Conservation (phyloP, 2,797 vertebrate genomes). For the Tragopan temminckii region DNA sequence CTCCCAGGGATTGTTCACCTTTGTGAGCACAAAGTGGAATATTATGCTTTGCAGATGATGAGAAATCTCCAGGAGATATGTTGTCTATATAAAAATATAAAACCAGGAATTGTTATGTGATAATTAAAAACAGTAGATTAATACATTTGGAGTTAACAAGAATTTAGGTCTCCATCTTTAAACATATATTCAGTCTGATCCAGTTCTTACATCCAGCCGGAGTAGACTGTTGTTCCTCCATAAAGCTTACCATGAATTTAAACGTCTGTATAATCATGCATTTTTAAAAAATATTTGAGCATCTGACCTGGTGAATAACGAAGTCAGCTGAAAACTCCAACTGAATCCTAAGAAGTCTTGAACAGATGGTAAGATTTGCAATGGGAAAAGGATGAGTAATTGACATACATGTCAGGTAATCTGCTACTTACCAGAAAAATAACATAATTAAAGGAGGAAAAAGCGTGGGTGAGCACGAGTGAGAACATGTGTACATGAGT, state of each 20-base stretch:
- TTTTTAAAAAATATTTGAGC: neutral
- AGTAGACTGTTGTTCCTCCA: neutral
- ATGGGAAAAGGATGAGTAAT: slow-evolving; percentile 44
- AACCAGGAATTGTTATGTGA: neutral
- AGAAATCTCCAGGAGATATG: neutral
- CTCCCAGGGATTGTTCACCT: neutral
- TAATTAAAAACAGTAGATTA: neutral
- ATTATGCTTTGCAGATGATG: neutral
- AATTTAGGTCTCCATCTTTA: neutral
- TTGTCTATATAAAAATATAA: neutral
- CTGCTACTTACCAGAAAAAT: slow-evolving; percentile 48
- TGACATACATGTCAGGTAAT: slow-evolving; percentile 48
- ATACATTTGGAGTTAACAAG: neutral
- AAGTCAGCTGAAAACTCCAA: neutral
- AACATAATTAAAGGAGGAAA: slow-evolving; percentile 35
- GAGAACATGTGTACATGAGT: slow-evolving; percentile 15
- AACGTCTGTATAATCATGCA: neutral
- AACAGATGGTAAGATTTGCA: slow-evolving; percentile 46
- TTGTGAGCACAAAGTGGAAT: neutral
- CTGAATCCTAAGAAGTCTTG: slow-evolving; percentile 21
- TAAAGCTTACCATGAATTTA: neutral
- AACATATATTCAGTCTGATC: neutral
- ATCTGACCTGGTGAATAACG: neutral
- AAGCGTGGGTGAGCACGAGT: neutral
- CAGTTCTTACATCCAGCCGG: neutral